These are phyloP conservation scores for Tethea ocularis DNA, from an alignment of 2,888 invertebrate species.

Conservation along the genomic window DNA sequence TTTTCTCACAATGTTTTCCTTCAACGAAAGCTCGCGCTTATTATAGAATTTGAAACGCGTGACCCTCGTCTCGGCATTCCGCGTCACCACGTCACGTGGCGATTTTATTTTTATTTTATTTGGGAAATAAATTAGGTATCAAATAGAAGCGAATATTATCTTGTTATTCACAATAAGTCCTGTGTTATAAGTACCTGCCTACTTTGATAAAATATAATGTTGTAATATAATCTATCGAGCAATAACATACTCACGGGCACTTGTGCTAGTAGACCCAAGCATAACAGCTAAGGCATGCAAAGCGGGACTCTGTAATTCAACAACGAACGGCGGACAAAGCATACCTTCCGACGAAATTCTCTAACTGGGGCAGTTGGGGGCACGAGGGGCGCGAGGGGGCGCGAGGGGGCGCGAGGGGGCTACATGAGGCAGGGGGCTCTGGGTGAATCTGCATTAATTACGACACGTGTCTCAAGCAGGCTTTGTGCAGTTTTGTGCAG, in stretches of 20 bases:
- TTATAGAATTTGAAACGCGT: too few relatives aligned
- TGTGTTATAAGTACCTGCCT: too few relatives aligned
- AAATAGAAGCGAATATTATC: too few relatives aligned
- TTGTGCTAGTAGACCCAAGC: neutral
- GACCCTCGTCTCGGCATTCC: too few relatives aligned
- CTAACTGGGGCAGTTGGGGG: conserved; percentile 4
- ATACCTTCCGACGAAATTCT: conserved; percentile 28
- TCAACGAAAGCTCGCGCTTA: too few relatives aligned
- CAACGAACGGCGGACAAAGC: conserved; percentile 36
- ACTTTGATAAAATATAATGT: neutral
- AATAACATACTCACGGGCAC: conserved; percentile 3
- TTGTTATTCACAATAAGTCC: too few relatives aligned
- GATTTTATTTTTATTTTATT: too few relatives aligned
- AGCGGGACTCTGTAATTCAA: conserved; percentile 13
- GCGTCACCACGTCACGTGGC: too few relatives aligned
- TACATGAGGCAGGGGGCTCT: neutral
- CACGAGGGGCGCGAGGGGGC: neutral
- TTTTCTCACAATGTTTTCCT: too few relatives aligned
- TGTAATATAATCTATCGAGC: neutral
- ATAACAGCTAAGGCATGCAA: conserved; percentile 17
- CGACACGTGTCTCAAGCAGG: conserved; percentile 11
- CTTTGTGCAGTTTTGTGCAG: conserved; percentile 16
- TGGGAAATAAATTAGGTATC: too few relatives aligned
- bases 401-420: neutral
- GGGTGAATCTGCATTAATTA: conserved; percentile 27